Base-by-base conservation (phyloP, 2,113 vertebrate species). In the Tamias sibiricus region DNA sequence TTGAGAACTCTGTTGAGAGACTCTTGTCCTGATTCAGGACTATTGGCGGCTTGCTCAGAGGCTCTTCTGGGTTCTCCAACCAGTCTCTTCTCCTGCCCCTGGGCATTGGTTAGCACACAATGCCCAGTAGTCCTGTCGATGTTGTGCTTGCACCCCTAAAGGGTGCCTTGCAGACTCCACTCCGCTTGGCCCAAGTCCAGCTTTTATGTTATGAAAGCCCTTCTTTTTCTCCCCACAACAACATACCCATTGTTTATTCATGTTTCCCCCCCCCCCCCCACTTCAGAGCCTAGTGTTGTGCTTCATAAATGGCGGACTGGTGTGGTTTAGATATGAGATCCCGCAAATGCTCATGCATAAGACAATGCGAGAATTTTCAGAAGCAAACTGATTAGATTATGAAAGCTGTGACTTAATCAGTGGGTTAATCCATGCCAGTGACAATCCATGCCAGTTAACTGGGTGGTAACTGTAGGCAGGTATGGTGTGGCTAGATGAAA, bases 1-100 rank as follows among this genome's bases (percentile, higher is more conserved):
- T 93, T 35, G 62, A 95, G 30, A 84, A 87, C 40, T 90, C 35
- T 47, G 44, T 75, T 52, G 12, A 95, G 86, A 79, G 90, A 40
- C 75, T 79, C 68, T 80, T 92, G 16, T 75, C 20, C 28, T n/a
- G 76, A 47, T 77, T 76, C n/a, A 17, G 26, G 57, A 81, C 32
- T 80, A 1, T 68, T 77, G 77, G 57, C 30, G 35, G 6, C 54
- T 35, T 7, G 40, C 72, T 80, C 49, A 57, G 69, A 52, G 37
- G 30, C 54, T 82, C 32, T 44, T 22, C 26, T 20, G 57, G 85
- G 22, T 30, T 74, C 71, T 91, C 74, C 22, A 47, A n/a, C 79
- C 32, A 75, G 44, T 22, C 24, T 71, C 42, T 40, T 74, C 44
- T 64, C 59, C 62, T 83, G 71, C 24, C 26, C 17, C n/a, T 1